Conservation (phyloP, 2,797 vertebrate species). For the Hemibagrus guttatus region DNA sequence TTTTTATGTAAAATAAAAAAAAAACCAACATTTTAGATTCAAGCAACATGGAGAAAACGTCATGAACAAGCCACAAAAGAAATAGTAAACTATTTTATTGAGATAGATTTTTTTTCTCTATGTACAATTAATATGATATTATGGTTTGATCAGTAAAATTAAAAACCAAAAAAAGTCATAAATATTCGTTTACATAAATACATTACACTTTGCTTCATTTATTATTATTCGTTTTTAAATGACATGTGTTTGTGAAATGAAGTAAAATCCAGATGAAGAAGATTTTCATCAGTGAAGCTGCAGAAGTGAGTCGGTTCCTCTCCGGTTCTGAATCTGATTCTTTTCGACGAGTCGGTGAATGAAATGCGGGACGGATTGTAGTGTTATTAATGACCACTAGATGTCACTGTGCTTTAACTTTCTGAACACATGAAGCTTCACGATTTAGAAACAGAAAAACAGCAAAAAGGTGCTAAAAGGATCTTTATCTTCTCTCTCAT, state of each 20-base stretch:
- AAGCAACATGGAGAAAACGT: constrained; percentile 73
- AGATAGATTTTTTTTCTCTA: constrained; percentile 78
- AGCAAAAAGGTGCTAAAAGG: not conserved
- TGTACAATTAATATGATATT: constrained; percentile 78
- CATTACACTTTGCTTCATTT: constrained; percentile 34
- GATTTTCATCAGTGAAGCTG: not conserved
- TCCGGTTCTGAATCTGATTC: not conserved
- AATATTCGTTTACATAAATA: constrained; percentile 54
- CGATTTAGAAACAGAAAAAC: not conserved
- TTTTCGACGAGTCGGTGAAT: not conserved
- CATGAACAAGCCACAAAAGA: constrained; percentile 76
- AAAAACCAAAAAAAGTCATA: constrained; percentile 29
- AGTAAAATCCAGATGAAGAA: not conserved
- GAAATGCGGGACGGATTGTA: not conserved
- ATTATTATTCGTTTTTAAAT: not conserved
- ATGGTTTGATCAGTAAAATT: constrained; percentile 61
- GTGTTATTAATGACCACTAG: constrained; percentile 37
- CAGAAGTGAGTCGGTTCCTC: not conserved
- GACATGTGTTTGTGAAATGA: constrained; percentile 8
- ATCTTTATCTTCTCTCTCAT: not conserved
- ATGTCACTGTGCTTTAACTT: constrained; percentile 41
- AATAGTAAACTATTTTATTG: constrained; percentile 88
- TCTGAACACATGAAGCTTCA: not conserved
- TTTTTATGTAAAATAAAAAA: too few relatives aligned
- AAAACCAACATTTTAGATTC: too few relatives aligned